phyloP scores from a whole-genome alignment of 2,113 vertebrate genomes.

The Rhipidura dahli region DNA sequence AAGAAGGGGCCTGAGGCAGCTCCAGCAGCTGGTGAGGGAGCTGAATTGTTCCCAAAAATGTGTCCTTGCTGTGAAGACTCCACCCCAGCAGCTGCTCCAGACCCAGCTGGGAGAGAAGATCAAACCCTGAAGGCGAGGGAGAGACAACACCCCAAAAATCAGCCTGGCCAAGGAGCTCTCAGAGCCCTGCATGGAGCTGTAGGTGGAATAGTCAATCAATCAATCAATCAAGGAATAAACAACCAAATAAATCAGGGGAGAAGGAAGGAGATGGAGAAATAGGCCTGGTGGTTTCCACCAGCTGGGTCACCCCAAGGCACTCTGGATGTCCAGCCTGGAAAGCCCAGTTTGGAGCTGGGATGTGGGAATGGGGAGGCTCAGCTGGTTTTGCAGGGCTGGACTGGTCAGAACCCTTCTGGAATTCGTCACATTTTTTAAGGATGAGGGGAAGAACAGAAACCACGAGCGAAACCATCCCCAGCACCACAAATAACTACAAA shows the following conservation, averaged over 20 bases:
- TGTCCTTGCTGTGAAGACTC: conserved; percentile 44
- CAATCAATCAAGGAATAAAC: neutral
- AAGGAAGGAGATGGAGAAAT: neutral
- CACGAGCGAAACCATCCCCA: conserved; percentile 22
- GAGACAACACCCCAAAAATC: conserved; percentile 66
- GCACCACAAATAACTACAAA: conserved; percentile 50
- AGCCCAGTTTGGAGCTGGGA: neutral
- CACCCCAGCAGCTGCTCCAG: conserved; percentile 57
- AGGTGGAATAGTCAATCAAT: neutral
- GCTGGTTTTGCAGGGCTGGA: neutral
- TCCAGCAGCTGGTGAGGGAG: conserved; percentile 56
- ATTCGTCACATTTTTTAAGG: conserved; percentile 33
- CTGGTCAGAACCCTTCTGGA: neutral
- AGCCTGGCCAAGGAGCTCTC: conserved; percentile 65
- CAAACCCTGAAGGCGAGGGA: conserved; percentile 50
- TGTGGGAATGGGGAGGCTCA: neutral
- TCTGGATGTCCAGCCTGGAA: neutral
- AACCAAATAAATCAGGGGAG: neutral
- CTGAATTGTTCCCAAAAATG: conserved; percentile 57
- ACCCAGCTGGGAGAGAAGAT: conserved; percentile 39
- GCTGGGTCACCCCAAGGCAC: neutral
- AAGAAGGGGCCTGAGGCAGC: conserved; percentile 55
- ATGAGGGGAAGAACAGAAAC: conserved; percentile 51
- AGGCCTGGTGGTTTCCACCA: too few relatives aligned
- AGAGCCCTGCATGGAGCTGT: neutral